Evolutionary conservation across 1,140 invertebrate species (phyloP), one percentile per base, ranked within the genome.

Genomic region (Mya arenaria): DNA sequence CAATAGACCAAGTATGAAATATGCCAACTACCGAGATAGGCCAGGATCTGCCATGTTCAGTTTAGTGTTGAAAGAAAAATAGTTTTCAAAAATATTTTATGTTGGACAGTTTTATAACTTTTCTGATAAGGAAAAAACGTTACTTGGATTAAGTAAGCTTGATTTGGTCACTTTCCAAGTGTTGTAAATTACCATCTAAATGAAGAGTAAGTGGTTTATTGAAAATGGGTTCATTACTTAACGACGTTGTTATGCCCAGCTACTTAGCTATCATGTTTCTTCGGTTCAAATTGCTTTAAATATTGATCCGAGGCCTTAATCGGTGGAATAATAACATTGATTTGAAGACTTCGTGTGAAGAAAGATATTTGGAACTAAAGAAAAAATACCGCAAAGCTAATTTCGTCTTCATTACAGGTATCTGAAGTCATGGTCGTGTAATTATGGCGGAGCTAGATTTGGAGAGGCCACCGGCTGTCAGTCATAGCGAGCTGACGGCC

Each of bases 391-490:
- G 19, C 62, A 30, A 28, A 65, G 44, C 39, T 62, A 78, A 78
- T 78, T 66, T 25, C 62, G 34, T 32, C 32, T 56, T 48, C 52
- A 68, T 78, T 78, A 68, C 65, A 78, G 75, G 44, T 37, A 25
- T 36, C 13, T 5, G 23, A 25, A 48, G 63, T 15, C 75, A 78
- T 41, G 75, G 28, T 25, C 30, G 34, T 34, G 1, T 30, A 65
- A 75, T 63, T 65, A 80, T 80, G 77, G 63, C 65, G 44, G 77
- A 71, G 28, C 25, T 80, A 37, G 28, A 52, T 44, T 23, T 71
- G 25, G 77, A 80, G 48, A 19, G 77, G n/a, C 77, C 69, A 15
- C 39, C 25, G n/a, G 65, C 66, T 6, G 55, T 68, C 23, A 60
- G 65, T 34, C 77, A 80, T 41, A 80, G 48, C 55, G 77, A 80